Base-by-base conservation (phyloP, 2,888 invertebrate species). In the Leptodirus hochenwartii region DNA sequence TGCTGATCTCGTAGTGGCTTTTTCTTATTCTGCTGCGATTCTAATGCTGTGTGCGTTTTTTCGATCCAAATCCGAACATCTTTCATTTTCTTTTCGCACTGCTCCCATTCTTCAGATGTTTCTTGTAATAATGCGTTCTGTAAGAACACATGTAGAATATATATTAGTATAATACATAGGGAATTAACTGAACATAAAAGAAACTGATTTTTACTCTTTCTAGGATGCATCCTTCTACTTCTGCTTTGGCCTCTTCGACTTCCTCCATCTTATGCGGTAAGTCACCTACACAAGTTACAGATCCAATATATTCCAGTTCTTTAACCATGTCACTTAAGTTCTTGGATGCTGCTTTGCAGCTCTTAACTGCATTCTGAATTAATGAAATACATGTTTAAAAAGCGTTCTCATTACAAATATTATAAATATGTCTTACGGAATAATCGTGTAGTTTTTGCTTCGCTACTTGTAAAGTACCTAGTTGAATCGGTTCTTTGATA, bases 51-150 rank as follows among this genome's bases (percentile, higher is more conserved):
- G 39, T 69, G 65, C 5, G 87, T 76, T 47, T 87, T 87, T 36
- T 90, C 88, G 42, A 90, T 70, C 88, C 90, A 93, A 39, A 66
- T 65, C 35, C 73, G 74, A 25, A 84, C 81, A 43, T 91, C 90
- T 53, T 82, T 81, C 53, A 91, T 69, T 55, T 93, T 91, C 53
- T 72, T 79, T 56, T 91, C 90, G 57, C 88, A 91, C 54, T 91
- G 82, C 51, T 90, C 88, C 85, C 91, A 91, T 61, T 91, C 90
- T 52, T 90, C 88, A 27, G 81, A 77, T 30, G 87, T 74, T 59
- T 91, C 91, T 65, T 84, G 82, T 35, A 91, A 64, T 42, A 87
- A 59, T 25, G 82, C 78, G 50, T 80, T 79, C 85, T 85, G 56
- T n/a, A n/a, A n/a, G n/a, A n/a, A n/a, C n/a, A n/a, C n/a, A n/a